These are phyloP conservation scores for Clivina fossor DNA, from an alignment of 2,888 invertebrate species.

Conservation along the genomic window DNA sequence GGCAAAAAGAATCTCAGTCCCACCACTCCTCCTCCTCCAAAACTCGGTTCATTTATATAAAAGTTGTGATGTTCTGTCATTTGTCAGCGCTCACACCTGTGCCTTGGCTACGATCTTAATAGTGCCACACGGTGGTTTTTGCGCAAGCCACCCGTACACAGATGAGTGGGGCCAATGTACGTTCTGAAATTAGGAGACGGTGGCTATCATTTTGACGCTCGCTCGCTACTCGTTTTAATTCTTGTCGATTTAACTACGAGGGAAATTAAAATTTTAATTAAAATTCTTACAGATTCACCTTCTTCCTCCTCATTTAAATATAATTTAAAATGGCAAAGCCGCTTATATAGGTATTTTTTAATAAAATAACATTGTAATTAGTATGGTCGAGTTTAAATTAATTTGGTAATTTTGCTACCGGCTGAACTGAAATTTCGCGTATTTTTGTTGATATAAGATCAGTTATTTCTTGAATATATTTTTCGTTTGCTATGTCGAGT, in stretches of 20 bases:
- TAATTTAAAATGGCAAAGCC: conserved; percentile 20
- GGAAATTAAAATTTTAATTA: conserved; percentile 31
- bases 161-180: no score
- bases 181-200: conserved; percentile 29
- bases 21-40: no score
- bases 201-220: conserved; percentile 18
- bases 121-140: conserved; percentile 5
- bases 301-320: conserved; percentile 25
- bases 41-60: conserved; percentile 32
- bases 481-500: no score
- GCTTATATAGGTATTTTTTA: neutral
- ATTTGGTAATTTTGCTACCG: no score
- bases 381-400: no score
- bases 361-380: neutral
- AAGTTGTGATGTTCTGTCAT: conserved; percentile 33
- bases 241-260: conserved; percentile 23
- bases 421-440: no score
- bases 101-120: conserved; percentile 9
- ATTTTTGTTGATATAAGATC: no score
- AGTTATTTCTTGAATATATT: no score
- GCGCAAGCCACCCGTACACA: neutral
- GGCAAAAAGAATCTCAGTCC: conserved; percentile 19
- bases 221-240: conserved; percentile 21
- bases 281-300: conserved; percentile 12
- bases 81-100: conserved; percentile 29